Conservation (phyloP, 1,140 invertebrate genomes). For the Apis dorsata region DNA sequence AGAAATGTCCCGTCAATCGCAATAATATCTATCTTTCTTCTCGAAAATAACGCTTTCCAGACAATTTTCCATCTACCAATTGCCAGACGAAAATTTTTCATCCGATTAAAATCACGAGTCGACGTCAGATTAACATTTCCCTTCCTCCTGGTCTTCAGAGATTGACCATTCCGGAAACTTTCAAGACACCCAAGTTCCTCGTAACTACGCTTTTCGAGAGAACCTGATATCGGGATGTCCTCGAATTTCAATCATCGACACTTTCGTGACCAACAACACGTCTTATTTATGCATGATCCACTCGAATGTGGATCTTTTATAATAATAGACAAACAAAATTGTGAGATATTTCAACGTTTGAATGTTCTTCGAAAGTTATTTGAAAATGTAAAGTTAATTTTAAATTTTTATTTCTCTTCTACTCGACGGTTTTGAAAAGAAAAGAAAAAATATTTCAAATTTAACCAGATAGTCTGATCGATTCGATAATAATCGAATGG, state of each 20-base stretch:
- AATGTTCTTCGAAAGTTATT: no score
- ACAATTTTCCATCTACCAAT: no score
- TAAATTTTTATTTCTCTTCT: no score
- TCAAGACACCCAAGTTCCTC: neutral
- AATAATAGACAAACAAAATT: no score
- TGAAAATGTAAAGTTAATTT: no score
- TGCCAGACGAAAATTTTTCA: neutral
- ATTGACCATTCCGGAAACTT: neutral
- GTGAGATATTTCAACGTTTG: no score
- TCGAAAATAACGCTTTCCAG: no score
- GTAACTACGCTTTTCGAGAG: conserved; percentile 6
- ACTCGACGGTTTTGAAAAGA: no score
- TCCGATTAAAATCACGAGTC: neutral
- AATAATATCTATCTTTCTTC: neutral
- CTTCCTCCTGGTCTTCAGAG: neutral
- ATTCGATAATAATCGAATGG: no score
- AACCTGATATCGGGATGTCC: neutral
- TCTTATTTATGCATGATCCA: neutral
- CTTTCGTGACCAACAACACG: neutral
- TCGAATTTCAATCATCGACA: conserved; percentile 15
- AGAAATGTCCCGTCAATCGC: neutral
- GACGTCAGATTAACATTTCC: neutral
- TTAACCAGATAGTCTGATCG: no score
- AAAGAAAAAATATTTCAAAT: no score
- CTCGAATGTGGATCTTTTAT: no score